These are phyloP conservation scores for Thaumatotibia leucotreta DNA, from an alignment of 1,140 invertebrate genomes.

Conservation along the genomic window DNA sequence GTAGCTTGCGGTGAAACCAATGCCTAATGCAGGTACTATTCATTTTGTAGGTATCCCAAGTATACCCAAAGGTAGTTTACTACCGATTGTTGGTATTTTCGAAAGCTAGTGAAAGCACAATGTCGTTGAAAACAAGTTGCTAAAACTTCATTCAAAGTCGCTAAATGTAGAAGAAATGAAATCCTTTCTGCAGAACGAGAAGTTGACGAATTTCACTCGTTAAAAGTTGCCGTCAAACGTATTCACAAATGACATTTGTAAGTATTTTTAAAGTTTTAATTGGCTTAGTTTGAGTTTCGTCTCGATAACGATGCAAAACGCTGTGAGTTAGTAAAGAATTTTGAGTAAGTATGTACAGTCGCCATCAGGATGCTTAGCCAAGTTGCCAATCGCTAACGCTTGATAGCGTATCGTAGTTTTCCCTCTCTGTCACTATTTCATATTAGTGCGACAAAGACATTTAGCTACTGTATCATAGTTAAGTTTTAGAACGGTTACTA, in stretches of 20 bases:
- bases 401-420: no score
- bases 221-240: constrained; percentile 3
- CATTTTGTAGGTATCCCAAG: no score
- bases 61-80: no score
- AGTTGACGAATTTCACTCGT: not conserved
- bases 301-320: not conserved
- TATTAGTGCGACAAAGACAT: no score
- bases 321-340: not conserved
- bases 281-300: not conserved
- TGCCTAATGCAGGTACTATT: no score
- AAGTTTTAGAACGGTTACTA: no score
- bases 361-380: no score
- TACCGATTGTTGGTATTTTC: not conserved
- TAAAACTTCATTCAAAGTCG: not conserved
- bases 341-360: no score
- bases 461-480: no score
- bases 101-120: not conserved
- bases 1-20: no score
- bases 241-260: not conserved
- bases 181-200: not conserved
- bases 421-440: no score
- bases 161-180: not conserved
- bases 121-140: not conserved
- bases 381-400: no score
- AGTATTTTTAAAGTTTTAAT: constrained; percentile 8